Evolutionary conservation across 2,113 vertebrate species (phyloP), one percentile per base, ranked within the genome.

Genomic region (Ameiurus melas): DNA sequence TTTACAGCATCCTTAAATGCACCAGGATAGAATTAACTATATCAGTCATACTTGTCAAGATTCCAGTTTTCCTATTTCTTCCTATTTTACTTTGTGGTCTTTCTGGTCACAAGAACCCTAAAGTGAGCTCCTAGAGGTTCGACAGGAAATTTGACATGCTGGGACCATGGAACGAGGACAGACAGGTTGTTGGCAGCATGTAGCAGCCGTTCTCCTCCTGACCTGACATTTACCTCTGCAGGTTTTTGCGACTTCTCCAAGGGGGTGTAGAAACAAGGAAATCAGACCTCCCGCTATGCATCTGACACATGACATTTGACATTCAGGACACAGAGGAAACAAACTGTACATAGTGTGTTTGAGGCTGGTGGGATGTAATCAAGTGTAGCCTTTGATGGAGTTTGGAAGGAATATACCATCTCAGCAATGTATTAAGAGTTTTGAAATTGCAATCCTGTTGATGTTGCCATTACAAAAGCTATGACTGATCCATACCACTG

Each of bases 1-100:
- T 93, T 91, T 92, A 92, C 91, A 90, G 91, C 91, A 84, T 93
- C 92, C 92, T 92, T 91, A 94, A 95, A 94, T 93, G 90, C 92
- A 90, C 55, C 91, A 92, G 92, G 94, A 94, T 94, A 92, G 89
- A 92, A 90, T 94, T 89, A 93, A 94, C 93, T 90, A 84, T 93
- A 93, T 93, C 93, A 94, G 91, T 95, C 95, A 93, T 92, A 91
- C 92, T 92, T 93, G 93, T 94, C 94, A 93, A 92, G 89, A 93
- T 95, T 93, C 93, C 92, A 94, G 93, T 94, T 94, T 94, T 92
- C 92, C 87, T 91, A 91, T 89, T 86, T 89, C 92, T 87, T 85
- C 83, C 92, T 90, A 92, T 91, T 89, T 47, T 82, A 83, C 88
- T 92, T 88, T 93, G 92, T 92, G 47, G 9, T 53, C 88, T 91